phyloP scores from a whole-genome alignment of 53 echinoderm and acorn worm species.

The Temnopleurus reevesii region DNA sequence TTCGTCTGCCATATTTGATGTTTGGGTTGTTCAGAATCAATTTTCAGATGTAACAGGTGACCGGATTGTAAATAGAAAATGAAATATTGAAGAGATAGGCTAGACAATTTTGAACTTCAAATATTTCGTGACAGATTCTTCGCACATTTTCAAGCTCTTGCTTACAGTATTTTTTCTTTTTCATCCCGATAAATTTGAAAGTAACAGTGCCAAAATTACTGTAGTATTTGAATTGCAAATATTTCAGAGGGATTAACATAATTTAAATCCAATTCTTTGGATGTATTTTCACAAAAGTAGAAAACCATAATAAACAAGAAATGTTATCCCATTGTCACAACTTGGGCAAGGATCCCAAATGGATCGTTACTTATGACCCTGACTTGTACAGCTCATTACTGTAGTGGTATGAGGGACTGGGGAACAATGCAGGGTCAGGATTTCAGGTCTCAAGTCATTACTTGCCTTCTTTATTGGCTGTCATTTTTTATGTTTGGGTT shows the following conservation, averaged over 20 bases:
- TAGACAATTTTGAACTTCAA: not conserved
- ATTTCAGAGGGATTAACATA: too few relatives aligned
- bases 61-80: not conserved
- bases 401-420: not conserved
- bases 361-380: constrained; percentile 4
- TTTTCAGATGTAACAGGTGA: not conserved
- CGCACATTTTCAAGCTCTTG: not conserved
- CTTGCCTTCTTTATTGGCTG: not conserved
- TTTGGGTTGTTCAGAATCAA: not conserved
- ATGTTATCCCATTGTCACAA: too few relatives aligned
- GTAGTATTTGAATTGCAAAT: too few relatives aligned
- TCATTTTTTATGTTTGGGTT: constrained; percentile 18
- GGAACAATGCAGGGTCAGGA: not conserved
- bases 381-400: not conserved
- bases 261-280: too few relatives aligned
- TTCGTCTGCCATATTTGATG: not conserved
- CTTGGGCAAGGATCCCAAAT: not conserved
- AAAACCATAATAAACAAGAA: too few relatives aligned
- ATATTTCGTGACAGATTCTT: not conserved
- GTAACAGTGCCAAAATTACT: too few relatives aligned
- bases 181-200: not conserved
- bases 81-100: not conserved
- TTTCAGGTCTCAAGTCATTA: not conserved
- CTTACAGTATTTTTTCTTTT: too few relatives aligned
- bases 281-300: too few relatives aligned